A percentile compares a stretch with the other conserved stretches of the same genome.
Evolutionary conservation across 2,797 vertebrate genomes (phyloP).

Genomic region (Nannoperca obscura): DNA sequence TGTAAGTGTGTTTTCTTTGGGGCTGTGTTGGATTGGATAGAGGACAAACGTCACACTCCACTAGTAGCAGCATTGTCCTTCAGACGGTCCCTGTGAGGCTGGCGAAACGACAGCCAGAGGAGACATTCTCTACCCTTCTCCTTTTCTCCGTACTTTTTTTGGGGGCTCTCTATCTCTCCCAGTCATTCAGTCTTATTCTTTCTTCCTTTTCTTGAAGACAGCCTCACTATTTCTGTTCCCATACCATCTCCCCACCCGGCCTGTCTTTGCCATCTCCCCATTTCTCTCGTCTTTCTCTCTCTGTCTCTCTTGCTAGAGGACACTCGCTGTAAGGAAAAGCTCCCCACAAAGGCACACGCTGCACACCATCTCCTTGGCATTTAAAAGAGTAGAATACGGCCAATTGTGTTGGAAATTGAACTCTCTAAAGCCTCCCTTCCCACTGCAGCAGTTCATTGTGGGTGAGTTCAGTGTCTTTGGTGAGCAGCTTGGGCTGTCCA

Average conservation of each 20-base stretch:
- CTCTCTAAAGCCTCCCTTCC: constrained; percentile 86
- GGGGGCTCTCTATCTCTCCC: constrained; percentile 58
- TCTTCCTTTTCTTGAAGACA: constrained; percentile 64
- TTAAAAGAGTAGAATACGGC: constrained; percentile 86
- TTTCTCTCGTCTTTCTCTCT: constrained; percentile 67
- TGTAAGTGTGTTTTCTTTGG: constrained; percentile 77
- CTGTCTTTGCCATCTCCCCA: constrained; percentile 60
- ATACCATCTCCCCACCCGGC: constrained; percentile 44
- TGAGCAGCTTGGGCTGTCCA: constrained; percentile 81
- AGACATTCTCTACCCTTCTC: constrained; percentile 73
- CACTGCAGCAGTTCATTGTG: constrained; percentile 84
- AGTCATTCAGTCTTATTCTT: constrained; percentile 68
- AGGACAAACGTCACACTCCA: constrained; percentile 82
- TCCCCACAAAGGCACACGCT: constrained; percentile 79
- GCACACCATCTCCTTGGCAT: constrained; percentile 86
- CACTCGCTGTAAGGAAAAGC: constrained; percentile 82
- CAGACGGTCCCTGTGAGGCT: constrained; percentile 78
- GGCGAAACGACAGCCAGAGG: constrained; percentile 75
- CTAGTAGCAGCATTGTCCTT: constrained; percentile 82
- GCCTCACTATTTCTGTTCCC: constrained; percentile 74
- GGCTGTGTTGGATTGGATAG: constrained; percentile 77
- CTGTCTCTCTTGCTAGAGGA: constrained; percentile 81
- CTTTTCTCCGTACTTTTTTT: constrained; percentile 56
- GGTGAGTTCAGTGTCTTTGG: constrained; percentile 83
- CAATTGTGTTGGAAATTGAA: constrained; percentile 90